phyloP scores from a whole-genome alignment of 1,140 invertebrate species.

The Drosophila lini region DNA sequence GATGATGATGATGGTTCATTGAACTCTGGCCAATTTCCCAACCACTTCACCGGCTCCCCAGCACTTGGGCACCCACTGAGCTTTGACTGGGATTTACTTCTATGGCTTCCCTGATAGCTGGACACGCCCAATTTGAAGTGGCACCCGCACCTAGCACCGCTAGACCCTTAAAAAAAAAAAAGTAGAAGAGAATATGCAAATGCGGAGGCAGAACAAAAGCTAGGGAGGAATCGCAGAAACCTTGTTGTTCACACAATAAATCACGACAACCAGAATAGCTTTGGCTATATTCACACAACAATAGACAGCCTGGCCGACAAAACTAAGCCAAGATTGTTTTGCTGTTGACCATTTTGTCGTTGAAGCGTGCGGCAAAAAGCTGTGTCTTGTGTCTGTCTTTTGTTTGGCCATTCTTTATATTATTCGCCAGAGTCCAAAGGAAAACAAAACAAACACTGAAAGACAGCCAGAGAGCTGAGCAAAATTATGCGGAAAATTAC shows the following conservation, averaged over 20 bases:
- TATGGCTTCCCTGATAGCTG: constrained; percentile 37
- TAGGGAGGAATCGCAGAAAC: constrained; percentile 37
- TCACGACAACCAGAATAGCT: constrained; percentile 46
- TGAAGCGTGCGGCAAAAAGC: constrained; percentile 48
- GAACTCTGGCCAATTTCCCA: constrained; percentile 38
- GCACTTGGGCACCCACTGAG: constrained; percentile 39
- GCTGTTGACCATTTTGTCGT: constrained; percentile 51
- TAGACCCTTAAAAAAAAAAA: not conserved
- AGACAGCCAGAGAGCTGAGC: constrained; percentile 12
- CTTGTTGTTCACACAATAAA: constrained; percentile 56
- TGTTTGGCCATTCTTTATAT: constrained; percentile 46
- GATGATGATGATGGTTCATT: constrained; percentile 20
- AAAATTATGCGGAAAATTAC: constrained; percentile 57
- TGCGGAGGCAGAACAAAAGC: constrained; percentile 40
- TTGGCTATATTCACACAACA: constrained; percentile 29
- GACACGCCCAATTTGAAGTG: constrained; percentile 48
- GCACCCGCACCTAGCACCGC: constrained; percentile 30
- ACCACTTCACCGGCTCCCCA: constrained; percentile 21
- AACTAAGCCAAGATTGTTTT: constrained; percentile 47
- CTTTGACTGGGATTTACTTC: constrained; percentile 28
- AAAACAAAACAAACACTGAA: constrained; percentile 8
- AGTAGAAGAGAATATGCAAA: constrained; percentile 33
- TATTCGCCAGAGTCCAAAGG: constrained; percentile 28
- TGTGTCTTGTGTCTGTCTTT: constrained; percentile 26
- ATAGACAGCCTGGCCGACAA: constrained; percentile 45